Conservation (phyloP, 2,888 invertebrate species). For the Tetropium fuscum region DNA sequence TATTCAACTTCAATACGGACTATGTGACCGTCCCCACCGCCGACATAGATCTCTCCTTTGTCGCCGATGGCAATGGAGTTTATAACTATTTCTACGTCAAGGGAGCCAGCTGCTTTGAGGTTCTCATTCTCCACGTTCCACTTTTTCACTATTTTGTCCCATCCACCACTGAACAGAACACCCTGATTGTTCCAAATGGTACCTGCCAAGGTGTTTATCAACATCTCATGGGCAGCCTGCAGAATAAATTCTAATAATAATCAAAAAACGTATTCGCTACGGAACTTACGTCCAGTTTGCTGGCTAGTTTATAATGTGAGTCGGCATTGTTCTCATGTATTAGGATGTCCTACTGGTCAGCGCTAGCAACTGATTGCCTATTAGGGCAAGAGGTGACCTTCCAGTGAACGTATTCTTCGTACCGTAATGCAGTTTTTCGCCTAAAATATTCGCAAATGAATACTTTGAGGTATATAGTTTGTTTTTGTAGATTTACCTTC, state of each 20-base stretch:
- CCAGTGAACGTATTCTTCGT: constrained; percentile 70
- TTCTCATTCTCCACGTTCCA: constrained; percentile 60
- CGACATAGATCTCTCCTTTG: constrained; percentile 67
- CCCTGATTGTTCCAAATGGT: constrained; percentile 53
- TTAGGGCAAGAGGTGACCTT: constrained; percentile 69
- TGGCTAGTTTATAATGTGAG: constrained; percentile 67
- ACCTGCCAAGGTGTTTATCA: constrained; percentile 64
- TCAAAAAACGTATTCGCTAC: no score
- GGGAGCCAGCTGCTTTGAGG: constrained; percentile 44
- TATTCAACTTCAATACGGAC: constrained; percentile 48
- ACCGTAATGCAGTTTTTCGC: constrained; percentile 50
- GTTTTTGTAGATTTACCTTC: constrained; percentile 58
- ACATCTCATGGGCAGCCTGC: constrained; percentile 66
- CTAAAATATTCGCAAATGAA: no score
- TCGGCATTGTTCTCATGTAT: constrained; percentile 68
- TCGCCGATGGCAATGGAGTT: constrained; percentile 53
- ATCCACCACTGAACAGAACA: constrained; percentile 64
- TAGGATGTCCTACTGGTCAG: constrained; percentile 68
- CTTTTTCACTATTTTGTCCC: constrained; percentile 66
- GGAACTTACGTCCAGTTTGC: constrained; percentile 70
- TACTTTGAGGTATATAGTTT: no score
- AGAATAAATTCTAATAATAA: no score
- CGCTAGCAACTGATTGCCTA: constrained; percentile 56
- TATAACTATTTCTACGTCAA: constrained; percentile 52
- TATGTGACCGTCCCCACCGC: constrained; percentile 71